Conservation (phyloP, 2,888 invertebrate genomes). For the Gari tellinella region DNA sequence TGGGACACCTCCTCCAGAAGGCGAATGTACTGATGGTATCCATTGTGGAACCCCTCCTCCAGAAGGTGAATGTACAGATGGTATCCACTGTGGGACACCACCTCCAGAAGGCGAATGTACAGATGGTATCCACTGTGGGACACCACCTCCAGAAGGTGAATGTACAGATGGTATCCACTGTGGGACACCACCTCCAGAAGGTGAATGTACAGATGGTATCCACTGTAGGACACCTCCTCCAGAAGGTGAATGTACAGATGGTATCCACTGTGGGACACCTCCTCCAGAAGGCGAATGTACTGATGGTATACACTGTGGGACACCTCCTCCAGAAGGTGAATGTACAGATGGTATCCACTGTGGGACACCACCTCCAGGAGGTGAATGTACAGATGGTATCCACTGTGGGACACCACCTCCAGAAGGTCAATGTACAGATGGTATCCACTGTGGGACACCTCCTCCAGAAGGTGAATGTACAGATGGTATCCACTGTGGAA, state of each 20-base stretch:
- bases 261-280: conserved; percentile 49
- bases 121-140: conserved; percentile 58
- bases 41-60: conserved; percentile 64
- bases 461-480: conserved; percentile 42
- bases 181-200: conserved; percentile 52
- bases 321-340: conserved; percentile 32
- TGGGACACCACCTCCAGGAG: conserved; percentile 53
- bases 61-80: conserved; percentile 46
- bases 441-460: conserved; percentile 55
- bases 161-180: conserved; percentile 61
- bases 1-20: conserved; percentile 43
- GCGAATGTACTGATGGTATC: conserved; percentile 59
- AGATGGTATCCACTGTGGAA: conserved; percentile 66
- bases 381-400: conserved; percentile 42
- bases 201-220: conserved; percentile 36
- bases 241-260: conserved; percentile 41
- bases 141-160: conserved; percentile 38
- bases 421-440: conserved; percentile 38
- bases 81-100: conserved; percentile 60
- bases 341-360: conserved; percentile 61
- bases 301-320: conserved; percentile 66
- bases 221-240: conserved; percentile 51
- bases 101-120: conserved; percentile 45
- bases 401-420: conserved; percentile 57
- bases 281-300: conserved; percentile 35